Evolutionary conservation across 2,113 vertebrate genomes (phyloP).

Genomic region (Oreocharis arfaki): DNA sequence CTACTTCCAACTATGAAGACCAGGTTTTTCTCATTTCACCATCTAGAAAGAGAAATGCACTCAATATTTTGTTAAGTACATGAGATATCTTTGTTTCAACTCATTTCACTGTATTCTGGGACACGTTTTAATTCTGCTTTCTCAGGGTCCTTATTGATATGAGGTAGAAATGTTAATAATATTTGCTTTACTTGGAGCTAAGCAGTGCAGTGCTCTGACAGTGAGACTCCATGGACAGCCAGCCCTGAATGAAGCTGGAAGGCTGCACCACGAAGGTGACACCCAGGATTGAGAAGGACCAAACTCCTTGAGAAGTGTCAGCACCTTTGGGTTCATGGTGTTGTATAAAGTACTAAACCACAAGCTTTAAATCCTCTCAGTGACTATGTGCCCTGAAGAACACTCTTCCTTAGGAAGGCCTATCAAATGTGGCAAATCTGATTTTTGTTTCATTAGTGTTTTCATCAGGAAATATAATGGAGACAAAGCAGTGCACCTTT

Average conservation of each 20-base stretch:
- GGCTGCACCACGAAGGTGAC: background rate
- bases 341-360: background rate
- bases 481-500: background rate
- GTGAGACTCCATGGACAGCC: background rate
- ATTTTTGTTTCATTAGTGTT: background rate
- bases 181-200: background rate
- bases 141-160: background rate
- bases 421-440: background rate
- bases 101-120: background rate
- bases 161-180: background rate
- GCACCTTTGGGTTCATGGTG: background rate
- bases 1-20: background rate
- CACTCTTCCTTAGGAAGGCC: background rate
- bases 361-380: background rate
- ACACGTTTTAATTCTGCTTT: background rate
- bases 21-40: background rate
- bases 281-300: fast-evolving
- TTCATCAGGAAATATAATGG: background rate
- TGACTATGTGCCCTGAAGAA: background rate
- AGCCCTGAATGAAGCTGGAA: background rate
- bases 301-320: background rate
- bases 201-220: background rate
- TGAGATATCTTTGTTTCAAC: background rate
- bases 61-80: background rate
- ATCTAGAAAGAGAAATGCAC: background rate